Evolutionary conservation across 2,888 invertebrate species (phyloP).

Genomic region (Acanthosepion esculentum): DNA sequence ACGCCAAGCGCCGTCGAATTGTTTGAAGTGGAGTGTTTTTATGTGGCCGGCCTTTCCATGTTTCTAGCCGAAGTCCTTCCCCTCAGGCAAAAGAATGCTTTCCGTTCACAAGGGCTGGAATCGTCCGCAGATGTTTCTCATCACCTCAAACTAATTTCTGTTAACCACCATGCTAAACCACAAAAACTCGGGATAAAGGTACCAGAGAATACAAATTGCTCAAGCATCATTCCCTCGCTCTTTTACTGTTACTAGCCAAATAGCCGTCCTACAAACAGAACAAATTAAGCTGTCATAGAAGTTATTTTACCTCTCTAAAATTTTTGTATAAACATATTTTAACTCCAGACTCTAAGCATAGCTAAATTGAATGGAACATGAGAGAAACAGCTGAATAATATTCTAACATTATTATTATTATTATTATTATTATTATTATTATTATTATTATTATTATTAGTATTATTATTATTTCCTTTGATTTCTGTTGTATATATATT

Average conservation of each 20-base stretch:
- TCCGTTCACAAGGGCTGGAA: neutral
- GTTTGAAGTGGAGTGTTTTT: neutral
- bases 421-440: too few relatives aligned
- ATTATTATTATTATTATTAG: too few relatives aligned
- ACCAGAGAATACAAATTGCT: neutral
- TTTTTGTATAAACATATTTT: neutral
- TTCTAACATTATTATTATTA: too few relatives aligned
- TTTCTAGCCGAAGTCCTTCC: neutral
- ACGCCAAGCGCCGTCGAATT: conserved; percentile 15
- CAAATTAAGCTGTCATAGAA: too few relatives aligned
- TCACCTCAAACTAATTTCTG: neutral
- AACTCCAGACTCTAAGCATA: too few relatives aligned
- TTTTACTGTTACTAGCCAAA: neutral
- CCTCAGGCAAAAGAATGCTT: neutral
- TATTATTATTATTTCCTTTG: too few relatives aligned
- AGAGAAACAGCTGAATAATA: too few relatives aligned
- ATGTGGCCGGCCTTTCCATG: conserved; percentile 5
- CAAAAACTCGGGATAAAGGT: neutral
- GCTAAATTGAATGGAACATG: too few relatives aligned
- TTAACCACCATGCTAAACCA: neutral
- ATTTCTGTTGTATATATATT: too few relatives aligned
- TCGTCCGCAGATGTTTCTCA: conserved; percentile 14
- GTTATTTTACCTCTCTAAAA: too few relatives aligned
- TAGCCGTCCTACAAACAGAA: neutral
- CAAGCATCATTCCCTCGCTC: neutral